Evolutionary conservation across 2,888 invertebrate species (phyloP).

Genomic region (Platycheirus albimanus): DNA sequence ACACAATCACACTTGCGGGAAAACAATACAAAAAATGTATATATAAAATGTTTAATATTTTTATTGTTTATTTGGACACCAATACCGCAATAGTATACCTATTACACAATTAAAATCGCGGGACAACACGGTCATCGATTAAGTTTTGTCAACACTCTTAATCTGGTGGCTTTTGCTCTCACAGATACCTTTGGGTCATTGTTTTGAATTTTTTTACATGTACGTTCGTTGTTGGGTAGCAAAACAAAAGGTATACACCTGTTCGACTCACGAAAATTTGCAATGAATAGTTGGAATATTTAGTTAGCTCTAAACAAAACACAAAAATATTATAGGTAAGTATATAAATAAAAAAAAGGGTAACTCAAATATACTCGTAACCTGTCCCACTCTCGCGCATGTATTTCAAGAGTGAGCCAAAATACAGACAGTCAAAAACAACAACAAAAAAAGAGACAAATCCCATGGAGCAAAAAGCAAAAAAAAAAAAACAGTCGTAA

Average conservation of each 20-base stretch:
- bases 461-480: not conserved
- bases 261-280: conserved; percentile 11
- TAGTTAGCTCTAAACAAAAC: conserved; percentile 33
- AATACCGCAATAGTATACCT: not conserved
- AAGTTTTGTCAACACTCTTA: not conserved
- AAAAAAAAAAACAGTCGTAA: conserved; percentile 12
- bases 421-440: not conserved
- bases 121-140: not conserved
- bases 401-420: conserved; percentile 22
- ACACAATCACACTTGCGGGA: too few relatives aligned
- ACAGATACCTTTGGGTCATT: not conserved
- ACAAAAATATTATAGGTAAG: too few relatives aligned
- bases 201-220: conserved; percentile 10
- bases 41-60: too few relatives aligned
- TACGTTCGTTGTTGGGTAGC: too few relatives aligned
- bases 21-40: too few relatives aligned
- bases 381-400: conserved; percentile 18
- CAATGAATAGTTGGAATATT: conserved; percentile 31
- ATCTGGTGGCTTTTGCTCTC: not conserved
- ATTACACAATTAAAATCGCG: not conserved
- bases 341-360: too few relatives aligned
- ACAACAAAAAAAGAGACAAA: too few relatives aligned
- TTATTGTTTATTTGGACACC: not conserved
- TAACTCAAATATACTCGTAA: too few relatives aligned
- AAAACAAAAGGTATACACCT: not conserved